Evolutionary conservation across 2,888 invertebrate species (phyloP), one percentile per base, ranked within the genome.

Genomic region (Arctia plantaginis): DNA sequence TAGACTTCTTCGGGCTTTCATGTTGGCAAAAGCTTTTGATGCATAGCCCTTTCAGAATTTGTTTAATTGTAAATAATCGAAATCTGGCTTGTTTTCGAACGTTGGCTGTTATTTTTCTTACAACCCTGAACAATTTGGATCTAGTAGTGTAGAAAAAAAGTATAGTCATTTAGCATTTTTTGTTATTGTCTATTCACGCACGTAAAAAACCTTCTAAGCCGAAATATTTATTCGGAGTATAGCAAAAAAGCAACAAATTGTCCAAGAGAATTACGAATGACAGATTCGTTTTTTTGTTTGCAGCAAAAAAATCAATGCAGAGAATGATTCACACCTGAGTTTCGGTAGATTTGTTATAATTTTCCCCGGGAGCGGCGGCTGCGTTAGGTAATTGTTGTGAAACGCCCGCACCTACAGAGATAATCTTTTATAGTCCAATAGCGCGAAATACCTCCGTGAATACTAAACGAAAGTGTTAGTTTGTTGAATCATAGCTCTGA

Each of bases 371-470:
- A 75, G 71, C 44, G 64, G 69, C 35, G n/a, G 65, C 69, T 44
- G 70, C 66, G 75, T 75, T 73, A 71, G 77, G 77, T 77, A 80
- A 82, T 76, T 73, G 78, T 80, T 74, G 78, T 62, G 76, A 72
- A 76, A 73, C 76, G 66, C 73, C 62, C 71, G 77, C 71, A 79
- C 75, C 72, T 73, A 73, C 65, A 65, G 64, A 78, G 82, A 84
- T 84, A 85, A 85, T 85, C 84, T 84, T 84, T 84, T 85, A 84
- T 84, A 78, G 84, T 84, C 84, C 79, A 82, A 85, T 85, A 79
- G 70, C 74, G 55, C 39, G 71, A 71, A 82, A 85, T 78, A 74
- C 69, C 71, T 76, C 77, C 71, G 68, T 73, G 76, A 66, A 77
- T 73, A 69, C 75, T 72, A 71, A 78, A 78, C 68, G 66, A 73